Evolutionary conservation across 2,797 vertebrate genomes (phyloP), one percentile per base, ranked within the genome.

Genomic region (Otolemur crassicaudatus): DNA sequence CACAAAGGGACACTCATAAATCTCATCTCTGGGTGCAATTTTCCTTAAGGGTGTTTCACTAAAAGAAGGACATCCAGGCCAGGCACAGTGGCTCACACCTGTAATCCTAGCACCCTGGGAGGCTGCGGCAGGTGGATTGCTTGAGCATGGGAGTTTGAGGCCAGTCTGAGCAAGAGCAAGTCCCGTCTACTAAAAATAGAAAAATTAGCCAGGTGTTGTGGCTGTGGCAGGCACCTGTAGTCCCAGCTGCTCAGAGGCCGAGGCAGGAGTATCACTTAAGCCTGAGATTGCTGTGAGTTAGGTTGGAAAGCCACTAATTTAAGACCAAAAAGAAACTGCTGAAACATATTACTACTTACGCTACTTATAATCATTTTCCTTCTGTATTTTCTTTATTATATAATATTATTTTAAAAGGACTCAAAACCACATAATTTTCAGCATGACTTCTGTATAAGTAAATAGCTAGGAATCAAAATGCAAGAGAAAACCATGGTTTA

Each of bases 271-370:
- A 53, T 53, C 49, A 53, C 49, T 53, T 53, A 53, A 53, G 49
- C 49, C 14, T 53, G 49, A 53, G 49, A 14, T 53, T 53, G 14
- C 49, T 53, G 49, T 53, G 14, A 53, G 49, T 53, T 53, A 53
- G 49, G 49, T 14, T 53, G 49, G 49, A 86, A 94, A 95, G 34
- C 31, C 76, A 70, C 49, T 79, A n/a, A 89, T 65, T 90, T 73
- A 94, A 95, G 81, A 93, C 22, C 31, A 82, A 61, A 67, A 72
- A 65, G 49, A 94, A 91, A 83, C 75, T 86, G 27, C 40, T 80
- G 13, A 82, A 84, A 91, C 61, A 34, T 40, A 53, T 43, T 43
- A 43, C 40, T 43, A 43, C 40, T 43, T 43, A 43, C 40, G 65
- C 72, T 89, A 87, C 22, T 14, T 46, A 80, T 65, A 49, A 94